Conservation (phyloP, 2,888 invertebrate species). For the Patella ulyssiponensis region DNA sequence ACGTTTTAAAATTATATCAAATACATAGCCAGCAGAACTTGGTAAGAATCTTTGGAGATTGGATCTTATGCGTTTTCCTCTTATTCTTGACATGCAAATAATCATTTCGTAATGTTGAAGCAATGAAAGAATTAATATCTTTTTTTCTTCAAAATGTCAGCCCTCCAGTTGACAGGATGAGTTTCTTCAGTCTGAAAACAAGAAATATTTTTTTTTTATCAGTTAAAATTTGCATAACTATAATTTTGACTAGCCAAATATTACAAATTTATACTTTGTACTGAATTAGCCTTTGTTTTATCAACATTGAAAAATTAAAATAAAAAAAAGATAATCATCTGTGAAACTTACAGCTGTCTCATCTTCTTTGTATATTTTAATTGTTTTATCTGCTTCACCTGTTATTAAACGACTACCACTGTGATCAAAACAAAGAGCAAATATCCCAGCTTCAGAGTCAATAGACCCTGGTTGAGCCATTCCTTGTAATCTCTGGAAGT, state of each 20-base stretch:
- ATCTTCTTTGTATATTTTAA: constrained; percentile 98
- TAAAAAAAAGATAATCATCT: no score
- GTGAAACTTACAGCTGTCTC: constrained; percentile 81
- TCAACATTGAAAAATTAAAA: not conserved
- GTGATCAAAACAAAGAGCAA: constrained; percentile 94
- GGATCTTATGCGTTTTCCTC: no score
- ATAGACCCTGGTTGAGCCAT: constrained; percentile 99
- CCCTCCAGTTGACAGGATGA: constrained; percentile 97
- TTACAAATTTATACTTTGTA: not conserved
- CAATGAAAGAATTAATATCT: constrained; percentile 76
- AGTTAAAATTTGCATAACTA: not conserved
- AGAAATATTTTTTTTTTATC: constrained; percentile 36
- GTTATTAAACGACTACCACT: constrained; percentile 96
- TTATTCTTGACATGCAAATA: no score
- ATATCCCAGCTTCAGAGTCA: constrained; percentile 98
- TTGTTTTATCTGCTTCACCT: constrained; percentile 98
- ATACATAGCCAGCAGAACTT: no score
- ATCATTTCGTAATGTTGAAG: no score
- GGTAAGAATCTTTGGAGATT: no score
- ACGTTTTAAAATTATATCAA: no score
- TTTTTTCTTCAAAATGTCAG: constrained; percentile 93
- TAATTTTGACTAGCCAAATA: no score
- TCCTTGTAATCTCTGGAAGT: constrained; percentile 89
- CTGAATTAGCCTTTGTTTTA: not conserved
- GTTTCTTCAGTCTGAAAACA: constrained; percentile 86